Evolutionary conservation across 2,888 invertebrate genomes (phyloP), one percentile per base, ranked within the genome.

Genomic region (Argyresthia albistria): DNA sequence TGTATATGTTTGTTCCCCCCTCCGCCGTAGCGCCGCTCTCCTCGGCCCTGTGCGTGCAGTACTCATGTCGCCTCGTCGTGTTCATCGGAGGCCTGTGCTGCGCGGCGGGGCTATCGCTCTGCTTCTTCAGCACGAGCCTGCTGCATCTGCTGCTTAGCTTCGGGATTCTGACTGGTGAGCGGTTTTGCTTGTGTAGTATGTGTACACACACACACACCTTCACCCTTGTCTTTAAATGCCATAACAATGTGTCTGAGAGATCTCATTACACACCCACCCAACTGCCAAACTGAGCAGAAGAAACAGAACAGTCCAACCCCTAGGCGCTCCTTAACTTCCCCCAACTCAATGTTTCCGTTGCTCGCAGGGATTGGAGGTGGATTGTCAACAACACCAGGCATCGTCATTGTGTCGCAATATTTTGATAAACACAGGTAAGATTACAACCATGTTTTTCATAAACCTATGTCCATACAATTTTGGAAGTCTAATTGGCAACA

Each of bases 391-490:
- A 94, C 94, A 0, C 94, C 94, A 0, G 94, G 94, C 0, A 93
- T 94, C 51, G 93, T 94, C 8, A 93, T 94, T 55, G 94, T 94
- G 0, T 93, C 93, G 0, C 92, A 93, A 58, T 94, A 94, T 66
- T 94, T 94, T 63, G 93, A 93, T 62, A 93, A 92, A 64, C 93
- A 93, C 73, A 90, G 88, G 87, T 86, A 55, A 58, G 37, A n/a
- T n/a, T n/a, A n/a, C n/a, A n/a, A n/a, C n/a, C n/a, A n/a, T n/a
- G n/a, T n/a, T n/a, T n/a, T n/a, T n/a, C n/a, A n/a, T n/a, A n/a
- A n/a, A n/a, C n/a, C n/a, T n/a, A n/a, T n/a, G n/a, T n/a, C n/a
- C n/a, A n/a, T n/a, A n/a, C n/a, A n/a, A n/a, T n/a, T n/a, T n/a
- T n/a, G n/a, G n/a, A 10, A 35, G 10, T n/a, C n/a, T n/a, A n/a